Conservation (phyloP, 2,113 vertebrate genomes). For the Cygnus buccinator region DNA sequence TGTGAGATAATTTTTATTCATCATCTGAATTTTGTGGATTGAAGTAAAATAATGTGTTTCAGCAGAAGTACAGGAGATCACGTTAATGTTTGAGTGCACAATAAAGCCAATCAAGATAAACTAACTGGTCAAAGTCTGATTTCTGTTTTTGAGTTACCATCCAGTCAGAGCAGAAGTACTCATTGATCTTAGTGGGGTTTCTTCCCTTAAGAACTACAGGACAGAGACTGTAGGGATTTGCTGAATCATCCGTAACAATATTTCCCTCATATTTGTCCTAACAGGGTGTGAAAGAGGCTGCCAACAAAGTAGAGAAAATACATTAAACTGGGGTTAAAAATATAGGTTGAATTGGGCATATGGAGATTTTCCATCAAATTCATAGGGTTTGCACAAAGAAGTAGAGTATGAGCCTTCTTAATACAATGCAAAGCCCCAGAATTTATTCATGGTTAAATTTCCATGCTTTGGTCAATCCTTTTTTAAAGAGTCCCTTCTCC, state of each 20-base stretch:
- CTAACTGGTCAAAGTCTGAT: slow-evolving; percentile 22
- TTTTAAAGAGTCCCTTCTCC: slow-evolving; percentile 11
- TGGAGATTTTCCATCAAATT: background rate
- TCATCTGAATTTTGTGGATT: background rate
- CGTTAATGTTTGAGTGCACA: background rate
- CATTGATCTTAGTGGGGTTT: background rate
- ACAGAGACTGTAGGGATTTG: background rate
- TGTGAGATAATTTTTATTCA: background rate
- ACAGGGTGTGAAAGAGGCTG: background rate
- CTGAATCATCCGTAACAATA: background rate
- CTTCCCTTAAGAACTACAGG: background rate
- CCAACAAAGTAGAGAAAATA: background rate
- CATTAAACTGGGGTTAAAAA: background rate
- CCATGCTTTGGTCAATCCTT: slow-evolving; percentile 9
- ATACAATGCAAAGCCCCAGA: slow-evolving; percentile 29
- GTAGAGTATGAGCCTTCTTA: slow-evolving; percentile 44
- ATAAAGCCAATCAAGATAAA: slow-evolving; percentile 21
- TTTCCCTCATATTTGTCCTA: background rate
- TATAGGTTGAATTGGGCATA: background rate
- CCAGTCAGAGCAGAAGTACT: background rate
- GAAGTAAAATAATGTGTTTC: slow-evolving; percentile 9
- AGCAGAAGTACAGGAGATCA: background rate
- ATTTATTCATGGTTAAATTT: slow-evolving; percentile 49
- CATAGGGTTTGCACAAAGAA: slow-evolving; percentile 6
- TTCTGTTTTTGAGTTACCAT: slow-evolving; percentile 17